Evolutionary conservation across 2,113 vertebrate genomes (phyloP).

Genomic region (Heptranchias perlo): DNA sequence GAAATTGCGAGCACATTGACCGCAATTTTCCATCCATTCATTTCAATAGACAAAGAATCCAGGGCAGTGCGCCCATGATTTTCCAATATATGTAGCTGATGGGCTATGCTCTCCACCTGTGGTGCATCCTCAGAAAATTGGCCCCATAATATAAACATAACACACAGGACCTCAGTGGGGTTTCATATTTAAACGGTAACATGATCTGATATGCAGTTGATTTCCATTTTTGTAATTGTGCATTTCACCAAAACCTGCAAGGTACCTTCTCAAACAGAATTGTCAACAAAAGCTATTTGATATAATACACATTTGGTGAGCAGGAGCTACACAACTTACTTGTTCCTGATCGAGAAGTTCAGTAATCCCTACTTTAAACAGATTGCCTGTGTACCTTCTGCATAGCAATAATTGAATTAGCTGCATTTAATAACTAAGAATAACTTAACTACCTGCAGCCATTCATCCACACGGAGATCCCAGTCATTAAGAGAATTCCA

Average conservation of each 20-base stretch:
- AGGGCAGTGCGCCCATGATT: neutral
- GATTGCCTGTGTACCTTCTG: neutral
- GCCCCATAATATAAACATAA: no score
- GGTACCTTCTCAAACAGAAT: neutral
- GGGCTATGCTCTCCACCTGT: neutral
- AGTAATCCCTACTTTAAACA: neutral
- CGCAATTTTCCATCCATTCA: neutral
- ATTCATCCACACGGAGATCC: constrained; percentile 60
- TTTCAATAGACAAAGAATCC: neutral
- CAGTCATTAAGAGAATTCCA: constrained; percentile 72
- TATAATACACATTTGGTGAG: neutral
- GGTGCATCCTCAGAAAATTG: neutral
- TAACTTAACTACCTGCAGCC: constrained; percentile 58
- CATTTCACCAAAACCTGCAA: neutral
- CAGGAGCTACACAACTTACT: neutral
- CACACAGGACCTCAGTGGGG: neutral
- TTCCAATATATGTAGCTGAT: neutral
- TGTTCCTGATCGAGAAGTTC: neutral
- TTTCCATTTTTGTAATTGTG: neutral
- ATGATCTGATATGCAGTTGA: neutral
- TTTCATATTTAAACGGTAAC: neutral
- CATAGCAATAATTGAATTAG: neutral
- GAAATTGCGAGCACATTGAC: neutral
- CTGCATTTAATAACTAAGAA: neutral
- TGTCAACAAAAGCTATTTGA: neutral